A percentile compares a stretch with the other conserved stretches of the same genome.
Conservation (phyloP, 2,888 invertebrate genomes). For the Craniophora ligustri region DNA sequence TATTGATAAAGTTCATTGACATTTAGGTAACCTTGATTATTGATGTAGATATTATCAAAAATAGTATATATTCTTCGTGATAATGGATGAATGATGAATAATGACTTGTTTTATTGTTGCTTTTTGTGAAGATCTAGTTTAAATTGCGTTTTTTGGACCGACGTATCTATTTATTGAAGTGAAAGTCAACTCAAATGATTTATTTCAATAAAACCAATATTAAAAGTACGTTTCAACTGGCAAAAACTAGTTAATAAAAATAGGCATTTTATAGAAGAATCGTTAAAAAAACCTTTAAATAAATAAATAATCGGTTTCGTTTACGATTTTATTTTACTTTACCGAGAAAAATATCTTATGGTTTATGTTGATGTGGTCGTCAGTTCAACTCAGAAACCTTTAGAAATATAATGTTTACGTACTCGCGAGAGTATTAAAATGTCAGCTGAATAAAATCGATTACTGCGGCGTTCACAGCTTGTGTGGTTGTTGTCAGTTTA, state of each 20-base stretch:
- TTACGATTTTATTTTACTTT: too few relatives aligned
- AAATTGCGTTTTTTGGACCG: too few relatives aligned
- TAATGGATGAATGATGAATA: background rate
- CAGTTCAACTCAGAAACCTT: conserved; percentile 3
- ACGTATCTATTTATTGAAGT: too few relatives aligned
- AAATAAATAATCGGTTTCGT: too few relatives aligned
- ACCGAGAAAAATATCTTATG: background rate
- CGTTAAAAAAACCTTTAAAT: too few relatives aligned
- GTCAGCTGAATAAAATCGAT: conserved; percentile 35
- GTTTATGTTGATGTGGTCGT: conserved; percentile 8
- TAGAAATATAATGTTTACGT: conserved; percentile 20
- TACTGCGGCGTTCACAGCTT: conserved; percentile 10
- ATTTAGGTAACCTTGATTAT: conserved; percentile 6
- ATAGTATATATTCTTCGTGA: background rate
- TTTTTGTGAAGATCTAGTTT: too few relatives aligned
- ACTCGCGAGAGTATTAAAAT: conserved; percentile 33
- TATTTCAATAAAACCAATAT: too few relatives aligned
- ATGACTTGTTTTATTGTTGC: too few relatives aligned
- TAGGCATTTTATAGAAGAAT: too few relatives aligned
- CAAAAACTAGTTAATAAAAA: too few relatives aligned
- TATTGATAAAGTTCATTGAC: conserved; percentile 28
- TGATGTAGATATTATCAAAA: background rate
- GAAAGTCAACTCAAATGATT: too few relatives aligned
- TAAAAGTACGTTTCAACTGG: too few relatives aligned
- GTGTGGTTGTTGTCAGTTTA: conserved; percentile 17